Evolutionary conservation across 2,113 vertebrate genomes (phyloP).

Genomic region (Mesitornis unicolor): DNA sequence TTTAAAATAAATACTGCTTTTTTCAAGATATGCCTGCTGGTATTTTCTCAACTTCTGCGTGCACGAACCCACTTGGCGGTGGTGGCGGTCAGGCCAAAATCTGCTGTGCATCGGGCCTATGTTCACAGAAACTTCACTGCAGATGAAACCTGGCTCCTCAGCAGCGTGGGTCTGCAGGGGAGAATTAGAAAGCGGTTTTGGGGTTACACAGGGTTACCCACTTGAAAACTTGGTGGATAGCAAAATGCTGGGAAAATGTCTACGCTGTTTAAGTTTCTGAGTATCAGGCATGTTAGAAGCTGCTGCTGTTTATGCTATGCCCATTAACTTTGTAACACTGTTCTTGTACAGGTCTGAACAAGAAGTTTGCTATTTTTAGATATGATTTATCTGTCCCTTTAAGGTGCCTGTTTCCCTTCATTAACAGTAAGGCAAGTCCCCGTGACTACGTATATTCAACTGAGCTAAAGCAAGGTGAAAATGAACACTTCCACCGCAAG

Average conservation of each 20-base stretch:
- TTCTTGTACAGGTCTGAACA: not conserved
- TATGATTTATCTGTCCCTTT: not conserved
- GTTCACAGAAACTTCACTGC: not conserved
- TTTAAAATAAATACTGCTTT: slow-evolving; percentile 84
- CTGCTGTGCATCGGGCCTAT: not conserved
- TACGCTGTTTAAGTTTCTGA: not conserved
- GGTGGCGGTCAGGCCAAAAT: not conserved
- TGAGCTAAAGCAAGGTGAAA: not conserved
- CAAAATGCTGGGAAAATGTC: not conserved
- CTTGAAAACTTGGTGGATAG: not conserved
- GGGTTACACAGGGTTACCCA: not conserved
- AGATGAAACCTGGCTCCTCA: not conserved
- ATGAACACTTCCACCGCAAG: not conserved
- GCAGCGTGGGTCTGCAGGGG: not conserved
- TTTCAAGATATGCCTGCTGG: slow-evolving; percentile 72
- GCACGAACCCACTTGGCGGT: not conserved
- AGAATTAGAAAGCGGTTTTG: not conserved
- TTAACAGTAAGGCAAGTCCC: not conserved
- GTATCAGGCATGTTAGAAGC: not conserved
- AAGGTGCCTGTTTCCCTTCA: not conserved
- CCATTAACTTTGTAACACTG: not conserved
- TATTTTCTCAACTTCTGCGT: not conserved
- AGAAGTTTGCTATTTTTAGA: not conserved
- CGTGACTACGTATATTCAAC: not conserved
- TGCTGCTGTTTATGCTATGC: not conserved